Evolutionary conservation across 2,888 invertebrate species (phyloP), one percentile per base, ranked within the genome.

Genomic region (Lochmaea capreae): DNA sequence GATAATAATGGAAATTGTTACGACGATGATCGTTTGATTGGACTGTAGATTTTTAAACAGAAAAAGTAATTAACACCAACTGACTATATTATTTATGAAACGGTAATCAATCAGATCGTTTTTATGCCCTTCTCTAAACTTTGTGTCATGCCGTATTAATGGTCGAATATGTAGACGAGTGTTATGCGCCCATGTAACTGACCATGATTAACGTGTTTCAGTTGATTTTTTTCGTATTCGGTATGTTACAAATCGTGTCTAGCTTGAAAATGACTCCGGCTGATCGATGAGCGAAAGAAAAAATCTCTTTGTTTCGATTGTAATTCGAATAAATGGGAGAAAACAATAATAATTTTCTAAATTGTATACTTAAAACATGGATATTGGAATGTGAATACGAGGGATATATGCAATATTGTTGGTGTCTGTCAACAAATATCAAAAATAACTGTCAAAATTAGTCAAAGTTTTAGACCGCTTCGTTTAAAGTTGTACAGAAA

Each of bases 131-230:
- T 62, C 62, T 70, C 54, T 63, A 70, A 70, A 70, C 63, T 70
- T 62, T 70, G 70, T 63, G 63, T 70, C 68, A 70, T 70, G 70
- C 54, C 33, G 63, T 70, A 70, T 70, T 70, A 70, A 70, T 63
- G 70, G 62, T 52, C 52, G 63, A 70, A 63, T 63, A 70, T 70
- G 63, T 70, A 69, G 61, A 69, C 68, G 61, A 70, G 70, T 63
- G 70, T 70, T 70, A 63, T 70, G 14, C 18, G 70, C 49, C 52
- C 68, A 62, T 70, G 62, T 70, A 63, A 70, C 70, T 70, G 70
- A 70, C 70, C 70, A 57, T 70, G 63, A 70, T 70, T 70, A 70
- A 70, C 70, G 70, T 70, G 58, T 70, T 70, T 70, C 70, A 39
- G 54, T 43, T 54, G 39, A 12, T 46, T 66, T 66, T 69, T 69